Conservation (phyloP, 2,797 vertebrate species). For the Bovichtus variegatus region DNA sequence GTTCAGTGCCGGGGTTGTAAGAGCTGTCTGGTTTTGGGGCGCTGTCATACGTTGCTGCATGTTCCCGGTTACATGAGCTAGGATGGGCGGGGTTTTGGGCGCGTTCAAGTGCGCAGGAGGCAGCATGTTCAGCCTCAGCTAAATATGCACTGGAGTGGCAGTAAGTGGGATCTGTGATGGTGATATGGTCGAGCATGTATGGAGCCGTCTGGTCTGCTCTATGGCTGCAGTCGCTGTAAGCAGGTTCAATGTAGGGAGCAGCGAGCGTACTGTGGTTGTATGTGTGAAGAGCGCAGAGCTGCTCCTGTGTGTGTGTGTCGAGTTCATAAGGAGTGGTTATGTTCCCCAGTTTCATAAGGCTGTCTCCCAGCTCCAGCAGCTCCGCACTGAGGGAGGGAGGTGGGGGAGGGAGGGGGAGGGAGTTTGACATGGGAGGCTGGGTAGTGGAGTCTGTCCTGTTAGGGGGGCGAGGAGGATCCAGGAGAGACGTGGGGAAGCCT, state of each 20-base stretch:
- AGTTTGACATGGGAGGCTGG: slow-evolving; percentile 53
- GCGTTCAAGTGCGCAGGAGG: slow-evolving; percentile 54
- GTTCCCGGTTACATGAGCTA: slow-evolving; percentile 49
- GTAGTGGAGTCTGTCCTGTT: slow-evolving; percentile 83
- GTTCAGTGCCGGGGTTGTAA: slow-evolving; percentile 62
- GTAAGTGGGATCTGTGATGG: slow-evolving; percentile 65
- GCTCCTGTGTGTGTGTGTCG: slow-evolving; percentile 64
- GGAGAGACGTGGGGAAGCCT: slow-evolving; percentile 87
- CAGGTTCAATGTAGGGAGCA: slow-evolving; percentile 50
- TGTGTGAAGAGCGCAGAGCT: slow-evolving; percentile 63
- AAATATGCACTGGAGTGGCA: slow-evolving; percentile 51
- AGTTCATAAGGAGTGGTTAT: slow-evolving; percentile 83
- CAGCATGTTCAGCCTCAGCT: slow-evolving; percentile 63
- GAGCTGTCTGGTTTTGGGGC: slow-evolving; percentile 55
- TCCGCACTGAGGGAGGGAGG: slow-evolving; percentile 94
- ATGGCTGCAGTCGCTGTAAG: slow-evolving; percentile 65
- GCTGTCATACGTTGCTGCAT: slow-evolving; percentile 35
- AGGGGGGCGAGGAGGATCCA: slow-evolving; percentile 88
- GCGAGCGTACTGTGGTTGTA: slow-evolving; percentile 60
- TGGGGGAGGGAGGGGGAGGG: slow-evolving; percentile 81
- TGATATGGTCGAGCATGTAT: slow-evolving; percentile 61
- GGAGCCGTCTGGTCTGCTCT: slow-evolving; percentile 52
- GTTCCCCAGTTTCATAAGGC: slow-evolving; percentile 92
- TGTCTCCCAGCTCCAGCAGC: slow-evolving; percentile 95
- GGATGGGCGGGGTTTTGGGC: slow-evolving; percentile 39